A percentile compares a stretch with the other conserved stretches of the same genome.
phyloP scores from a whole-genome alignment of 2,113 vertebrate genomes.

The Monopterus albus region DNA sequence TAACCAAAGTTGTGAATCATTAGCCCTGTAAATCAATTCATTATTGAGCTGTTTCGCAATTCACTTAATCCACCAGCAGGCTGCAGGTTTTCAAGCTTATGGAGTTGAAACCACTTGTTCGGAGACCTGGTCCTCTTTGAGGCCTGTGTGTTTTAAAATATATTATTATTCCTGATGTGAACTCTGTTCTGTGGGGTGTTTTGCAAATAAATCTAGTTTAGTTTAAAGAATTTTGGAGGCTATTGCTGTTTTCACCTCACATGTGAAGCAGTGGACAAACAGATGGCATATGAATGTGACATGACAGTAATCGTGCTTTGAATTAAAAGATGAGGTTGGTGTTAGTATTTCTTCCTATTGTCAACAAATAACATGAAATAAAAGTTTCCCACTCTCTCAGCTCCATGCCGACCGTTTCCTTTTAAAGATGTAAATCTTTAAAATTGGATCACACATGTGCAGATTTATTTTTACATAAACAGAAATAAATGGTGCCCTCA shows the following conservation, averaged over 20 bases:
- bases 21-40: constrained; percentile 75
- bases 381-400: no score
- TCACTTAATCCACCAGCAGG: constrained; percentile 65
- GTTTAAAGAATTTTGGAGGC: constrained; percentile 3
- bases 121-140: constrained; percentile 41
- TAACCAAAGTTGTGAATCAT: constrained; percentile 68
- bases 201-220: constrained; percentile 20
- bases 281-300: no score
- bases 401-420: no score
- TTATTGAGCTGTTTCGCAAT: constrained; percentile 74
- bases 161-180: not conserved
- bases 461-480: no score
- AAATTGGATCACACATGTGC: no score
- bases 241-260: not conserved
- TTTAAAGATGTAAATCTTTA: no score
- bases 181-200: not conserved
- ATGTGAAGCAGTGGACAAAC: not conserved
- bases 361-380: no score
- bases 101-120: constrained; percentile 51
- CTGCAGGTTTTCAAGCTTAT: constrained; percentile 47
- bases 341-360: no score
- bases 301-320: no score
- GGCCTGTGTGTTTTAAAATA: constrained; percentile 13
- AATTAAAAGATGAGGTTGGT: no score
- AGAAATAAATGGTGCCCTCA: no score